A percentile compares a stretch with the other conserved stretches of the same genome.
Conservation (phyloP, 1,140 invertebrate genomes). For the Aphis craccivora region DNA sequence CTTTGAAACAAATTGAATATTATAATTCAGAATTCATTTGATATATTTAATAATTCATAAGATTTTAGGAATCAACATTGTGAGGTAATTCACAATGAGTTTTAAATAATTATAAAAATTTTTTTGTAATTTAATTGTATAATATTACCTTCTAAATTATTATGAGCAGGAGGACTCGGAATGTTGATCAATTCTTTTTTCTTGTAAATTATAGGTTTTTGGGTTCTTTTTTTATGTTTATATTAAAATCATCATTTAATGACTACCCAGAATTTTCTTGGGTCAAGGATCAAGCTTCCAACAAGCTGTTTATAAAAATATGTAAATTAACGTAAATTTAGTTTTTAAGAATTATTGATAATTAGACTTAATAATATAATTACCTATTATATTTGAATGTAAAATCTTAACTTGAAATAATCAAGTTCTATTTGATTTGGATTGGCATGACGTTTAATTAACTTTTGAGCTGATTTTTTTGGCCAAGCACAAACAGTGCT, state of each 20-base stretch:
- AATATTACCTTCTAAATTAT: neutral
- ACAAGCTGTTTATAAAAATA: neutral
- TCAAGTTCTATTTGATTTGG: neutral
- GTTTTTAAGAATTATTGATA: neutral
- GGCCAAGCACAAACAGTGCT: neutral
- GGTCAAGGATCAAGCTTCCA: neutral
- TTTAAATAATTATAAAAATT: too few species aligned
- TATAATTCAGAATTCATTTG: too few species aligned
- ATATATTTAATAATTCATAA: too few species aligned
- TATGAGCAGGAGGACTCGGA: neutral
- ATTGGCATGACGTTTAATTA: neutral
- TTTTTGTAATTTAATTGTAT: neutral
- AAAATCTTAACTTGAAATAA: neutral
- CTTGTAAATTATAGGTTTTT: neutral
- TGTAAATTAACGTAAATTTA: neutral
- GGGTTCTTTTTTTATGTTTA: neutral
- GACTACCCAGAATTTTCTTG: neutral
- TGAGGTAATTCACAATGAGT: too few species aligned
- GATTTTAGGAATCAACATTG: too few species aligned
- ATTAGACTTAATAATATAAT: neutral
- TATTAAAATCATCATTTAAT: neutral
- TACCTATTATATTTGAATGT: neutral
- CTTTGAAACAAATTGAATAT: too few species aligned
- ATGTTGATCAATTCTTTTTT: neutral
- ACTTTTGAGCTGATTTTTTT: neutral